phyloP scores from a whole-genome alignment of 1,140 invertebrate genomes.

The Drosophila tsacasi region DNA sequence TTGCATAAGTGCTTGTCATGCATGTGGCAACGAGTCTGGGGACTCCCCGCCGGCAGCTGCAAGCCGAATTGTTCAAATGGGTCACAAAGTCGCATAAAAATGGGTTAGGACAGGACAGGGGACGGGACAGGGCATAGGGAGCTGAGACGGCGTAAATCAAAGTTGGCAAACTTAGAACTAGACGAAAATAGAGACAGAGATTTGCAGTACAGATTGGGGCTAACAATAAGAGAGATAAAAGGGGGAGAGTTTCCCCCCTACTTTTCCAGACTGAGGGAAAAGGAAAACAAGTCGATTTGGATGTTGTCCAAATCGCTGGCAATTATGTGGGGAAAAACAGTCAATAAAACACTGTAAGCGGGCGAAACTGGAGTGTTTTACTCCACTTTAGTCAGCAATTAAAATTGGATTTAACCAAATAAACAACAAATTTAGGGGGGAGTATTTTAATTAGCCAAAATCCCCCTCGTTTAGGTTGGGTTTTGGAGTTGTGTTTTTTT shows the following conservation, averaged over 20 bases:
- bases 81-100: constrained; percentile 45
- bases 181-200: constrained; percentile 23
- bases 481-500: neutral
- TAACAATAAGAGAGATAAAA: neutral
- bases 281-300: constrained; percentile 47
- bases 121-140: too few relatives aligned
- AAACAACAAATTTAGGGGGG: constrained; percentile 42
- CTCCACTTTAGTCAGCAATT: constrained; percentile 33
- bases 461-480: constrained; percentile 12
- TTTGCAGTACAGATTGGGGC: constrained; percentile 4
- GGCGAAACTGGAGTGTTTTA: neutral
- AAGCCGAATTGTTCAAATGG: constrained; percentile 39
- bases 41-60: constrained; percentile 12
- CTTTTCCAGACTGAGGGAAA: neutral
- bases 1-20: constrained; percentile 56
- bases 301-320: constrained; percentile 34
- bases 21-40: constrained; percentile 34
- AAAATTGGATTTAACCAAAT: constrained; percentile 50
- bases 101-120: constrained; percentile 11
- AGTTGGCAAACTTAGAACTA: constrained; percentile 26
- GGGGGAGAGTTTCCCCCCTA: neutral
- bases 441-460: constrained; percentile 48
- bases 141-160: constrained; percentile 33
- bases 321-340: constrained; percentile 41
- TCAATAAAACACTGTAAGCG: constrained; percentile 30